Evolutionary conservation across 2,797 vertebrate species (phyloP), one percentile per base, ranked within the genome.

Genomic region (Pristis pectinata): DNA sequence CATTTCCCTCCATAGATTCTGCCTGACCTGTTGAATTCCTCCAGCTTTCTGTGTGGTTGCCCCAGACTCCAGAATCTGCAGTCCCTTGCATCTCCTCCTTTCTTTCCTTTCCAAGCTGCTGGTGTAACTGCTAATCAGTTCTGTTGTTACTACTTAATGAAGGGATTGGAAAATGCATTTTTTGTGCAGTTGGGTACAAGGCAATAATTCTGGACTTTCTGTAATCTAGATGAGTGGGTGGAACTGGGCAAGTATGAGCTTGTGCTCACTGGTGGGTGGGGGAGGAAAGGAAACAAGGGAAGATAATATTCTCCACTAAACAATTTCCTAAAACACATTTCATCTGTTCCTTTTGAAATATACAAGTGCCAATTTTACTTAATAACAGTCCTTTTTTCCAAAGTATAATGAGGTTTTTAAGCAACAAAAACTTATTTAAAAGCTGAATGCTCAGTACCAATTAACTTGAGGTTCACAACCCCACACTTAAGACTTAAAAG

Each of bases 401-500:
- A 91, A 91, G 30, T 41, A 64, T 87, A 59, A 87, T 91, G 37
- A 67, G n/a, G 59, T 37, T 91, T 91, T 79, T 91, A 24, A 91
- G 59, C 59, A 91, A 91, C 34, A 64, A 67, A 22, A 67, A 82
- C 53, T 61, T 89, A 89, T n/a, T n/a, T n/a, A n/a, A n/a, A n/a
- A n/a, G n/a, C 30, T 8, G 85, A 89, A 34, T 27, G 1, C 89
- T 93, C 37, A 72, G n/a, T 67, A 53, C 0, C 41, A 49, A 93
- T 93, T 93, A 93, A 74, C 27, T 49, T 74, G 44, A 93, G 41
- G 24, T 93, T 93, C 44, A 93, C 27, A 93, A 72, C 5, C 92
- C 92, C 92, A 44, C 53, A 93, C 41, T 93, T 93, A 93, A 49
- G 41, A 93, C 59, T 93, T 93, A 92, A 74, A 93, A 93, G 67